Percentiles rank a stretch among this genome's conserved stretches.
Conservation (phyloP, 1,140 invertebrate genomes). For the Pemphigus obesinymphae region DNA sequence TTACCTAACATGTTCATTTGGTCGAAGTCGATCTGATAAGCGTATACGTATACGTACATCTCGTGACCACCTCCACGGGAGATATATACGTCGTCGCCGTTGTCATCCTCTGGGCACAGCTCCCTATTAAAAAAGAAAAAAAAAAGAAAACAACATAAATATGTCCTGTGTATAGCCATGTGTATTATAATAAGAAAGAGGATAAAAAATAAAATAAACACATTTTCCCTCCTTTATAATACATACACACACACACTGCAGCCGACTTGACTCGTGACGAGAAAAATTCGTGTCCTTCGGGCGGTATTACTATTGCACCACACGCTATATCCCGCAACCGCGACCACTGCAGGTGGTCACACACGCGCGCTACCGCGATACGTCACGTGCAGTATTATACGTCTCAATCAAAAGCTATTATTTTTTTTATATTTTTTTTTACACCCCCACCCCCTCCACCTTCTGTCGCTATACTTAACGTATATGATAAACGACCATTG, state of each 20-base stretch:
- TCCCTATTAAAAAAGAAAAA: background rate
- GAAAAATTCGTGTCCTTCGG: slow-evolving; percentile 31
- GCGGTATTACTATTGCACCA: background rate
- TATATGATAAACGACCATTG: too few relatives aligned
- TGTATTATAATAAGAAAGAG: too few relatives aligned
- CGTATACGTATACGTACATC: background rate
- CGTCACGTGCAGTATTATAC: background rate
- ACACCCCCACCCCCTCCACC: too few relatives aligned
- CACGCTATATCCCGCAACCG: background rate
- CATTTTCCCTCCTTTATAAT: background rate
- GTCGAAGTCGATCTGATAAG: slow-evolving; percentile 1
- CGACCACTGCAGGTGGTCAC: background rate
- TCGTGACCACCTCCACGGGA: background rate
- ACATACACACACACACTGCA: background rate
- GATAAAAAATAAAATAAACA: background rate
- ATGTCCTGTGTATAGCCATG: background rate
- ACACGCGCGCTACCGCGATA: background rate
- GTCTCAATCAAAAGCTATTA: background rate
- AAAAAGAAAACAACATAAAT: background rate
- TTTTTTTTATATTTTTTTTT: background rate
- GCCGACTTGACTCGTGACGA: background rate
- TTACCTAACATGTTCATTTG: slow-evolving; percentile 19
- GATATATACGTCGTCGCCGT: background rate
- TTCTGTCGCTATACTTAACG: too few relatives aligned
- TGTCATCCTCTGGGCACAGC: background rate